phyloP scores from a whole-genome alignment of 2,113 vertebrate genomes.

The Cyphomyrus discorhynchus region DNA sequence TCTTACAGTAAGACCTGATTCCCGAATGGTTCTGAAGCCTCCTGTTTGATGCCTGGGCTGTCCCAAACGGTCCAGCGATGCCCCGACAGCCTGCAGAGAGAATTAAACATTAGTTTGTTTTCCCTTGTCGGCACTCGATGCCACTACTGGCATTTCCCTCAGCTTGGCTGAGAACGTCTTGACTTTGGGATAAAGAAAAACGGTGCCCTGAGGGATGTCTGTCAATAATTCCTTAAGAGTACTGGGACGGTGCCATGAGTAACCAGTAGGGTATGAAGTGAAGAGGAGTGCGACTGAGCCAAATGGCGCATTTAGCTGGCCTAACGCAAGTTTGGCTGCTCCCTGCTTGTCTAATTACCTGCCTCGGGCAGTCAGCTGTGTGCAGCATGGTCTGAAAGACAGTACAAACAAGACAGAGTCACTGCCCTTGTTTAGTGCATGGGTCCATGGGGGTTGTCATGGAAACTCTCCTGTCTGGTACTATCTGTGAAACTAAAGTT shows the following conservation, averaged over 20 bases:
- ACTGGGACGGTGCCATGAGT: background rate
- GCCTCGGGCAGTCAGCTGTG: background rate
- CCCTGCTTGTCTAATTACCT: background rate
- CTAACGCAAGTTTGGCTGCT: background rate
- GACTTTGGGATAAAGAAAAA: background rate
- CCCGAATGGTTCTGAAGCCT: background rate
- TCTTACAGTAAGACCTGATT: background rate
- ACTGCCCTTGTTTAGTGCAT: constrained; percentile 7
- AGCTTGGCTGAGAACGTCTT: background rate
- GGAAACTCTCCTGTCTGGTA: constrained; percentile 10
- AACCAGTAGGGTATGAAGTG: background rate
- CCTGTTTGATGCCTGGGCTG: background rate
- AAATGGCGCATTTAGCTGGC: background rate
- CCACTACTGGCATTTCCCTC: background rate
- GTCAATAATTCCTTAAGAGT: background rate
- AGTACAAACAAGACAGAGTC: background rate
- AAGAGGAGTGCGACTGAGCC: background rate
- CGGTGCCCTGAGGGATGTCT: background rate
- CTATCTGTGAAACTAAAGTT: background rate
- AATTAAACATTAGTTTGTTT: background rate
- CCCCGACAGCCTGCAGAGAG: background rate
- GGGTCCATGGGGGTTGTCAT: constrained; percentile 8
- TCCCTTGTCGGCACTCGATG: background rate
- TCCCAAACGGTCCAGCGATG: background rate
- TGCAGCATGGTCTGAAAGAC: background rate